A percentile compares a stretch with the other conserved stretches of the same genome.
These are phyloP conservation scores for Drosophila chauvacae DNA, from an alignment of 1,140 invertebrate genomes.

Conservation along the genomic window DNA sequence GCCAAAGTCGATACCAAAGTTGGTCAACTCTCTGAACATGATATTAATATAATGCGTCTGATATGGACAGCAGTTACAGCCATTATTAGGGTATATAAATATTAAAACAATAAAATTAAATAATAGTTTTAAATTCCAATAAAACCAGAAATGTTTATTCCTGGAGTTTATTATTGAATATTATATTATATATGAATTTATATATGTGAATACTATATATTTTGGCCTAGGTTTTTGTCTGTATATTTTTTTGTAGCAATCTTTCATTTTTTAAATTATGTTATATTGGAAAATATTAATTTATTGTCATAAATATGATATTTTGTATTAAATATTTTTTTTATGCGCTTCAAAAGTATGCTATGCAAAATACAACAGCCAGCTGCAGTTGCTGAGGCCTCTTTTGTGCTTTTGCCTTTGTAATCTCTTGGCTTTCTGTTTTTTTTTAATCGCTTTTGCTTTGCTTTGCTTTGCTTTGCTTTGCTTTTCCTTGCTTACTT, in stretches of 20 bases:
- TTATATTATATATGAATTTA: too few species aligned
- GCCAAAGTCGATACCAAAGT: constrained; percentile 27
- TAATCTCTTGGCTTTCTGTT: neutral
- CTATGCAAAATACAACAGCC: neutral
- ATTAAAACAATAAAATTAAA: neutral
- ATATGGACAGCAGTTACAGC: neutral
- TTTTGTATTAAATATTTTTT: neutral
- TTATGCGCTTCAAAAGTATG: neutral
- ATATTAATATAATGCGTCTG: neutral
- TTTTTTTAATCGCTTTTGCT: neutral
- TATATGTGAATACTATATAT: too few species aligned
- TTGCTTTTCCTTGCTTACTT: neutral
- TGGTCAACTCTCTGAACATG: constrained; percentile 22
- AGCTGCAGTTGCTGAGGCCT: neutral
- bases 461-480: neutral
- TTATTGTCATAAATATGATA: too few species aligned
- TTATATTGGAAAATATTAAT: too few species aligned
- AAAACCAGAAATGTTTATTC: neutral
- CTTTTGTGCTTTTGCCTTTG: constrained; percentile 5
- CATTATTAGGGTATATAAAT: neutral
- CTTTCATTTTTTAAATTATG: neutral
- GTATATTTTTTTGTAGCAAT: neutral
- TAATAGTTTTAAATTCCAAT: neutral
- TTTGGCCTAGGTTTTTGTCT: neutral
- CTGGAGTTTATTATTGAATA: too few species aligned